A percentile compares a stretch with the other conserved stretches of the same genome.
phyloP scores from a whole-genome alignment of 2,888 invertebrate species.

The Luperina testacea region DNA sequence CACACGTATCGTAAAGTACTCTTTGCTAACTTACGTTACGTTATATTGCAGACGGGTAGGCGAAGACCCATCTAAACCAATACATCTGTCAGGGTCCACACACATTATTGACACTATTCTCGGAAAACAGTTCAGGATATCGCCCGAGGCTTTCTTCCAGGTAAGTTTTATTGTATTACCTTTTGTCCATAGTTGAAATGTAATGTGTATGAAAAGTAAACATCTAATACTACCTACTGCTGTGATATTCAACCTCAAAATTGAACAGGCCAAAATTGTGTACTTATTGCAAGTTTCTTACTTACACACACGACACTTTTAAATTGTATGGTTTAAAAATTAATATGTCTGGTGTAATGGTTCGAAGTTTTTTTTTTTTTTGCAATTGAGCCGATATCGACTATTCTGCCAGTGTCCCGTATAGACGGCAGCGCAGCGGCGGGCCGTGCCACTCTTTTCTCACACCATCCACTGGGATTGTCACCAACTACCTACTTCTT shows the following conservation, averaged over 20 bases:
- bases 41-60: constrained; percentile 89
- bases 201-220: not conserved
- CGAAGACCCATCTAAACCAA: constrained; percentile 90
- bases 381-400: no score
- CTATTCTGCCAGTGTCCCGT: no score
- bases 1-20: no score
- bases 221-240: not conserved
- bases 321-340: not conserved
- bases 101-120: constrained; percentile 93
- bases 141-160: constrained; percentile 96
- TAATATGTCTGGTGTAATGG: not conserved
- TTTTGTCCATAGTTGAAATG: not conserved
- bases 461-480: no score
- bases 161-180: constrained; percentile 78
- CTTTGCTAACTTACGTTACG: no score
- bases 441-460: not conserved
- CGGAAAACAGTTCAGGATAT: constrained; percentile 93
- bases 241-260: not conserved
- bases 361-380: not conserved
- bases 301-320: not conserved
- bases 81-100: constrained; percentile 93
- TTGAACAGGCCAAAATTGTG: not conserved
- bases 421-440: no score
- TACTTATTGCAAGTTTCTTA: not conserved
- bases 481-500: no score